Conservation (phyloP, 2,797 vertebrate genomes). For the Tragelaphus oryx region DNA sequence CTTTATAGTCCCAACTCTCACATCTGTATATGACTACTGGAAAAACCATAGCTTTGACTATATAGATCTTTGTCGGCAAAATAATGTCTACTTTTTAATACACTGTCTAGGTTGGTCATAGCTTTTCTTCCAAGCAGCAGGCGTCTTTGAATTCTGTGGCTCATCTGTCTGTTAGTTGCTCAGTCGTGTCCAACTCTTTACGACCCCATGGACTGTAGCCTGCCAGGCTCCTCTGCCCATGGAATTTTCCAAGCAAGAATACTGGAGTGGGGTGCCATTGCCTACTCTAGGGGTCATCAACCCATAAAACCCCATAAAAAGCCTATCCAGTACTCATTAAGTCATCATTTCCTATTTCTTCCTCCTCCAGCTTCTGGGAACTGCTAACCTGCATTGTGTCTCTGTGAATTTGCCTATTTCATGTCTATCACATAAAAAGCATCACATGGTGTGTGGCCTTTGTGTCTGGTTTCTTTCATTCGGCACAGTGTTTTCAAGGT, state of each 20-base stretch:
- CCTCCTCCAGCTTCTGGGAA: neutral
- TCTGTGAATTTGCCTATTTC: neutral
- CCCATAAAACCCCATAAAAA: neutral
- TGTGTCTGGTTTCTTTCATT: neutral
- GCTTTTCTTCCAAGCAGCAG: neutral
- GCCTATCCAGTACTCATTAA: no score
- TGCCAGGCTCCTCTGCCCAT: neutral
- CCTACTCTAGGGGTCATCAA: neutral
- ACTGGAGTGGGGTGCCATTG: neutral
- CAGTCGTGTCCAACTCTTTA: neutral
- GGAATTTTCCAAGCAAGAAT: neutral
- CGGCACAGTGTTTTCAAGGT: accelerated
- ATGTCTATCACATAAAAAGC: no score
- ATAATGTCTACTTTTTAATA: neutral
- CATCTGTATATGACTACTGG: neutral
- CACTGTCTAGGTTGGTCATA: neutral
- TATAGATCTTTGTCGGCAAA: neutral
- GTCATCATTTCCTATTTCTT: no score
- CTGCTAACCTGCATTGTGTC: neutral
- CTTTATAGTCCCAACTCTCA: neutral
- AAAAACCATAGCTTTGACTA: neutral
- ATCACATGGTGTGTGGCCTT: neutral
- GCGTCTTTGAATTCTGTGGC: neutral
- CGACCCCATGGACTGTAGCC: neutral
- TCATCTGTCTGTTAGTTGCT: neutral